Evolutionary conservation across 2,797 vertebrate genomes (phyloP).

Genomic region (Lagorchestes hirsutus): DNA sequence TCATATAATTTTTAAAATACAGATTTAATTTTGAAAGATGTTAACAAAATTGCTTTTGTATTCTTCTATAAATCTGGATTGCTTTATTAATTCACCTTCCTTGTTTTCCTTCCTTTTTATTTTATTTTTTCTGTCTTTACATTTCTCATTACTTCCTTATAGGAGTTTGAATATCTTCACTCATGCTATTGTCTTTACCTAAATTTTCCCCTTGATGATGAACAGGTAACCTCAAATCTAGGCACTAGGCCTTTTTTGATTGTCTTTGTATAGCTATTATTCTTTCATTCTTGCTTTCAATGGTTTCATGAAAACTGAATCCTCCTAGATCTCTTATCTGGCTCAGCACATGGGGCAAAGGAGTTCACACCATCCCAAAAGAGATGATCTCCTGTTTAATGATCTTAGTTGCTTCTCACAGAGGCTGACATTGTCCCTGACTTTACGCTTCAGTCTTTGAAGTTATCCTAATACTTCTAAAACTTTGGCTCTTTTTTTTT

Average conservation of each 20-base stretch:
- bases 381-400: not conserved
- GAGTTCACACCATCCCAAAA: not conserved
- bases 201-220: not conserved
- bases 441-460: conserved; percentile 5
- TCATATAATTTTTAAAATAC: not conserved
- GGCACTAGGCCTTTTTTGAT: not conserved
- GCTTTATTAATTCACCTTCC: not conserved
- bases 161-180: not conserved
- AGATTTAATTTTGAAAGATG: not conserved
- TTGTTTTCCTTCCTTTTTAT: not conserved
- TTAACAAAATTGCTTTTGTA: not conserved
- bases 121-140: not conserved
- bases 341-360: not conserved
- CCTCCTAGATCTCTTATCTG: not conserved
- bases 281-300: not conserved
- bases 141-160: not conserved
- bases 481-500: not conserved
- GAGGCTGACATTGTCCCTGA: not conserved
- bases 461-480: not conserved
- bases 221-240: not conserved
- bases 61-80: not conserved
- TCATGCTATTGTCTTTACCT: not conserved
- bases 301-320: not conserved
- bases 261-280: not conserved
- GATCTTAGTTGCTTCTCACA: not conserved